Evolutionary conservation across 30 jellyfish, hydroid and myxozoan species (phyloP).

Genomic region (Aurelia aurita complex sp. Pacific): DNA sequence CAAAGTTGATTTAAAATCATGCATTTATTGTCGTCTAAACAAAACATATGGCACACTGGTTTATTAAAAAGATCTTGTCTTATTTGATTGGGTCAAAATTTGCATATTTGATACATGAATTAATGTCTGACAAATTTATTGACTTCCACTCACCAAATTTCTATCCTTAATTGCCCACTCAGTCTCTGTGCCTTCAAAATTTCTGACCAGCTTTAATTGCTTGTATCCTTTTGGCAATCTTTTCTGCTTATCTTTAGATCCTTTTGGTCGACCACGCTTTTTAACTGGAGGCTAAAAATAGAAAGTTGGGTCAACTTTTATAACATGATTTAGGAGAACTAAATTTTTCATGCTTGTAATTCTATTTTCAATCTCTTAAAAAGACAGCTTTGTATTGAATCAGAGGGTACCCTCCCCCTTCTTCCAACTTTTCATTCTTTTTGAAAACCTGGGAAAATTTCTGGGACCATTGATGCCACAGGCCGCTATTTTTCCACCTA

Average conservation of each 20-base stretch:
- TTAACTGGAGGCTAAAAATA: slow-evolving; percentile 32
- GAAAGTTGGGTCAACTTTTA: not conserved
- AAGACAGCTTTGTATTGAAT: too few species aligned
- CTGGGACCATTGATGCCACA: too few species aligned
- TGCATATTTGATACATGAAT: not conserved
- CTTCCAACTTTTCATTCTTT: too few species aligned
- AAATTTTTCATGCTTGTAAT: not conserved
- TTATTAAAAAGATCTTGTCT: not conserved
- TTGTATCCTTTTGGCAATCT: slow-evolving; percentile 61
- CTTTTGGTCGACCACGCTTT: slow-evolving; percentile 72
- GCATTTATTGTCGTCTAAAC: too few species aligned
- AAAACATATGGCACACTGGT: too few species aligned
- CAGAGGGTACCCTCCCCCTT: too few species aligned
- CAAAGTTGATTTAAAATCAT: too few species aligned
- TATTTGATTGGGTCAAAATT: not conserved
- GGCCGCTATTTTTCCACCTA: too few species aligned
- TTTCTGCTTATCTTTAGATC: slow-evolving; percentile 61
- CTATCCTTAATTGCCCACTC: slow-evolving; percentile 35
- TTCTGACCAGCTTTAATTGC: slow-evolving; percentile 37
- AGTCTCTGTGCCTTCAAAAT: slow-evolving; percentile 12
- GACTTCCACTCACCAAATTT: slow-evolving; percentile 16
- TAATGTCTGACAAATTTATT: not conserved
- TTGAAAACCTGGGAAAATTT: too few species aligned
- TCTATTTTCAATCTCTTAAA: not conserved
- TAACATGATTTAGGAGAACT: not conserved